Conservation (phyloP, 2,113 vertebrate species). For the Formicarius rufipectus region DNA sequence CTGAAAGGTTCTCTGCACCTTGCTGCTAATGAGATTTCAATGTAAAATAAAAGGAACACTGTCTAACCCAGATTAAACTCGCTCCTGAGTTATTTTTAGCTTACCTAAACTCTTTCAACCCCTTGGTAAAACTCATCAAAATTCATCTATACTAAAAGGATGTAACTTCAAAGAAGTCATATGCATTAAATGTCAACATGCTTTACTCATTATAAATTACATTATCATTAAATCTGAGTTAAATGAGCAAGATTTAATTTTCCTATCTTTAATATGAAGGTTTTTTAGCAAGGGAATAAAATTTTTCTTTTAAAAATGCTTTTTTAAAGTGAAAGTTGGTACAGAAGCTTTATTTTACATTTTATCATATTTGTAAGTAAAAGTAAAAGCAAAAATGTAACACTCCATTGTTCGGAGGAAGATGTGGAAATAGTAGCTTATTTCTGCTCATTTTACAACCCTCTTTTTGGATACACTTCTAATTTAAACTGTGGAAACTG, state of each 20-base stretch:
- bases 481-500: constrained; percentile 58
- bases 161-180: constrained; percentile 59
- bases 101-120: constrained; percentile 46
- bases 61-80: constrained; percentile 40
- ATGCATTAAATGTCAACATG: constrained; percentile 54
- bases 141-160: constrained; percentile 59
- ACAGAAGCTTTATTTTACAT: not conserved
- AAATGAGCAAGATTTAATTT: constrained; percentile 45
- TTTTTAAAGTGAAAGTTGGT: not conserved
- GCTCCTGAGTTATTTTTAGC: constrained; percentile 38
- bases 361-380: not conserved
- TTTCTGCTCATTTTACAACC: constrained; percentile 48
- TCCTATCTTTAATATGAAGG: constrained; percentile 36
- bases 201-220: constrained; percentile 66
- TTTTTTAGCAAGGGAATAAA: not conserved
- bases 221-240: constrained; percentile 53
- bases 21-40: constrained; percentile 56
- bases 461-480: constrained; percentile 42
- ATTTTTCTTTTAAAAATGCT: not conserved
- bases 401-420: not conserved
- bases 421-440: constrained; percentile 35
- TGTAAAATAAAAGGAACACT: constrained; percentile 53
- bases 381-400: not conserved
- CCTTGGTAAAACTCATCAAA: constrained; percentile 52
- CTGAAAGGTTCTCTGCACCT: not conserved